Base-by-base conservation (phyloP, 2,888 invertebrate species). In the Eristalis tenax region DNA sequence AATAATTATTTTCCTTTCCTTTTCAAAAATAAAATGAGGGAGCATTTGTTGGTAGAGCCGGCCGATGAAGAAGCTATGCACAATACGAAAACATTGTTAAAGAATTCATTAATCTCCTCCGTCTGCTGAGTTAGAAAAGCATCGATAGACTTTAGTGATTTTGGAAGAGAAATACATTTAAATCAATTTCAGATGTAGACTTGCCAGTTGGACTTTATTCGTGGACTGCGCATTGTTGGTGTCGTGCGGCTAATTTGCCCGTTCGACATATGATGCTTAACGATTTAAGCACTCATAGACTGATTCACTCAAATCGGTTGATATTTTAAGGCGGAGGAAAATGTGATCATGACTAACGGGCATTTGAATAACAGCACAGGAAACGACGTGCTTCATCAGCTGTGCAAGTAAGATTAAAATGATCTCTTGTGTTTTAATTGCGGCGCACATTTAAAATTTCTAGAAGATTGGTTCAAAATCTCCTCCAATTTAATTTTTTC, bases 21-120 rank as follows among this genome's bases (percentile, higher is more conserved):
- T 59, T 85, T 68, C 77, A 38, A 87, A 83, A 87, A 74, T 64
- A 83, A 76, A 79, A 66, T 79, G 65, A 61, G 61, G 74, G 74
- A 74, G 69, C 68, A 40, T 77, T 73, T 59, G 32, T 64, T 59
- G 68, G 81, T 65, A 76, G 81, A 68, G 76, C 85, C 68, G 59
- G 69, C 61, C 35, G 26, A 26, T 13, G 40, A 81, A 32, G 71
- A 75, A 59, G 63, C 75, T 83, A 61, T 76, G 43, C 35, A 86
- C 40, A 70, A 79, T 63, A 71, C 75, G 70, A 75, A 77, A 79
- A 78, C 66, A 79, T 70, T 79, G 83, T 76, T 75, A 68, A 80
- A 68, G 63, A 87, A 87, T 83, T 80, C 87, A 87, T 83, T 87
- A 80, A 87, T 87, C 78, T 83, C 50, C 50, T 18, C 63, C 28